These are phyloP conservation scores for Naso thynnoides DNA, from an alignment of 2,797 vertebrate genomes.

Conservation along the genomic window DNA sequence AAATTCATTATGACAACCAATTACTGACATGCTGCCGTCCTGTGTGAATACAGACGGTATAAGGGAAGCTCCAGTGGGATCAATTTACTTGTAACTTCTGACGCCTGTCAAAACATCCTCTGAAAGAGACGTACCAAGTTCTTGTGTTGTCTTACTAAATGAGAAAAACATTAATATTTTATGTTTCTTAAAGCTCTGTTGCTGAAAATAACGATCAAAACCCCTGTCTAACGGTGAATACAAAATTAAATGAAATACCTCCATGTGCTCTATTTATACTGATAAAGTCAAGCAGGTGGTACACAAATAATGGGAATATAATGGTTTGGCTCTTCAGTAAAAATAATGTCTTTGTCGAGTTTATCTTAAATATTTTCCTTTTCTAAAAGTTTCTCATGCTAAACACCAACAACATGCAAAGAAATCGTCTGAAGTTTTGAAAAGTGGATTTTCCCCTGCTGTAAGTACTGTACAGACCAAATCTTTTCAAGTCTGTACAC, in stretches of 20 bases:
- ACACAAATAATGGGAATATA: conserved; percentile 1
- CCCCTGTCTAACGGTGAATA: conserved; percentile 3
- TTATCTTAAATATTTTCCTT: background rate
- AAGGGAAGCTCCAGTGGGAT: conserved; percentile 46
- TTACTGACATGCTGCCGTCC: conserved; percentile 21
- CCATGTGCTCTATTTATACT: conserved; percentile 18
- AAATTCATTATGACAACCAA: conserved; percentile 40
- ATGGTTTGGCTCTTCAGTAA: background rate
- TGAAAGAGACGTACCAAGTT: conserved; percentile 15
- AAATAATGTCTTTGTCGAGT: background rate
- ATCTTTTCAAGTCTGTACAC: conserved; percentile 7
- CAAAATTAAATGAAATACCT: conserved; percentile 31
- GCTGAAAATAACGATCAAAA: conserved; percentile 42
- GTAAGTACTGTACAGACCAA: background rate
- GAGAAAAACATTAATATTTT: conserved; percentile 48
- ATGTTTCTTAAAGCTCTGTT: conserved; percentile 38
- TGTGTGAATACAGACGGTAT: conserved; percentile 21
- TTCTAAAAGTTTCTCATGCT: background rate
- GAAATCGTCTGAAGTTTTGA: background rate
- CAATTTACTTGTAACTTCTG: conserved; percentile 39
- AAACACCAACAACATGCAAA: background rate
- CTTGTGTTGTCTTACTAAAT: conserved; percentile 47
- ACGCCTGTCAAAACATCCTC: conserved; percentile 48
- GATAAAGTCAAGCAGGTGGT: conserved; percentile 8
- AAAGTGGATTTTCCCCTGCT: background rate